Evolutionary conservation across 2,888 invertebrate genomes (phyloP).

Genomic region (Allolobophora icterica): DNA sequence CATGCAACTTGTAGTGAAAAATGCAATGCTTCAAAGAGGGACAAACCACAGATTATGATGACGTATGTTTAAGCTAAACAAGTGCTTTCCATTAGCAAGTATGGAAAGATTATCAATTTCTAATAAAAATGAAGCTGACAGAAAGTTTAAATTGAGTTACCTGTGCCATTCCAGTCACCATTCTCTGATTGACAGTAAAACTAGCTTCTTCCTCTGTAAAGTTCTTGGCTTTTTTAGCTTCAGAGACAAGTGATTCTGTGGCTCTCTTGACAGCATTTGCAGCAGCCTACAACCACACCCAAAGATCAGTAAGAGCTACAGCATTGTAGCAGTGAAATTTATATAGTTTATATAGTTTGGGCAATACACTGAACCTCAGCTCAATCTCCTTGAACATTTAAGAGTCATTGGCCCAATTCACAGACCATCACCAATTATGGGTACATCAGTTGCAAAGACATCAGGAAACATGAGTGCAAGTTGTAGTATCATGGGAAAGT

Average conservation of each 20-base stretch:
- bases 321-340: neutral
- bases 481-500: no score
- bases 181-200: constrained; percentile 85
- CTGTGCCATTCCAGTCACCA: constrained; percentile 96
- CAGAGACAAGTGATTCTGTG: constrained; percentile 93
- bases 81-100: neutral
- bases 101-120: no score
- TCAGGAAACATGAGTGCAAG: no score
- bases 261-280: constrained; percentile 98
- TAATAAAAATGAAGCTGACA: neutral
- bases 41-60: no score
- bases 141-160: constrained; percentile 61
- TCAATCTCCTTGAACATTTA: neutral
- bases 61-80: neutral
- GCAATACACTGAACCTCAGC: neutral
- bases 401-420: no score
- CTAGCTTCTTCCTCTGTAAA: constrained; percentile 82
- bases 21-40: no score
- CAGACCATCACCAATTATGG: no score
- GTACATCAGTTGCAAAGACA: no score
- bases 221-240: constrained; percentile 89
- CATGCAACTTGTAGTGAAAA: no score
- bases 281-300: constrained; percentile 67
- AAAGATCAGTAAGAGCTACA: neutral
- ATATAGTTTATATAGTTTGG: neutral